phyloP scores from a whole-genome alignment of 2,888 invertebrate species.

The Apodemia zela region DNA sequence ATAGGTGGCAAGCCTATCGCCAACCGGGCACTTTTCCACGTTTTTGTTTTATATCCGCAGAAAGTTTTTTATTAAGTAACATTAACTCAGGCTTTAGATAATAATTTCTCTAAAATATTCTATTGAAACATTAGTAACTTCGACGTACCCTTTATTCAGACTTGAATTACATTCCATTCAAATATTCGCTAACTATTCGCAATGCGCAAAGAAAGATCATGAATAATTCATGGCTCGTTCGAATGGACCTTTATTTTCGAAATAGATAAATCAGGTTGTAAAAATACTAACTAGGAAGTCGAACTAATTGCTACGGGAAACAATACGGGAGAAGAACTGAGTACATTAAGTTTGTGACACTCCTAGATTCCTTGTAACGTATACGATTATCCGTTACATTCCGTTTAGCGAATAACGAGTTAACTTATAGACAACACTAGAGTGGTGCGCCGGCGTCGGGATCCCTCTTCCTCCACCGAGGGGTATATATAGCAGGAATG shows the following conservation, averaged over 20 bases:
- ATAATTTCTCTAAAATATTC: conserved; percentile 4
- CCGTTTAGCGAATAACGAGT: no score
- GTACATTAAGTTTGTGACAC: background rate
- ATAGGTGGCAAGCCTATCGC: no score
- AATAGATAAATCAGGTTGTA: conserved; percentile 6
- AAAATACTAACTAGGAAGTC: conserved; percentile 3
- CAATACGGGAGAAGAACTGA: background rate
- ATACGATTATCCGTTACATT: no score
- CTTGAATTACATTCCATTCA: background rate
- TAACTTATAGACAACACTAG: no score
- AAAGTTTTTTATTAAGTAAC: no score
- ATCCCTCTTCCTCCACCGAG: no score
- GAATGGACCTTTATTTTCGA: background rate
- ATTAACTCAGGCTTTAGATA: background rate
- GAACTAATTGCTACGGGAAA: background rate
- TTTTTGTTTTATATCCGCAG: no score
- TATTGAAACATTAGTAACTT: background rate
- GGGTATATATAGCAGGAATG: no score
- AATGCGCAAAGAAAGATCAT: background rate
- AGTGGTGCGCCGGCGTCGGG: no score
- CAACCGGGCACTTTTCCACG: no score
- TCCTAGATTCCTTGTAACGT: background rate
- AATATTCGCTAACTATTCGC: conserved; percentile 11
- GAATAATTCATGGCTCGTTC: background rate
- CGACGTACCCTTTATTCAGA: background rate